These are phyloP conservation scores for Drosophila yakuba DNA, from an alignment of 1,140 invertebrate species.

Conservation along the genomic window DNA sequence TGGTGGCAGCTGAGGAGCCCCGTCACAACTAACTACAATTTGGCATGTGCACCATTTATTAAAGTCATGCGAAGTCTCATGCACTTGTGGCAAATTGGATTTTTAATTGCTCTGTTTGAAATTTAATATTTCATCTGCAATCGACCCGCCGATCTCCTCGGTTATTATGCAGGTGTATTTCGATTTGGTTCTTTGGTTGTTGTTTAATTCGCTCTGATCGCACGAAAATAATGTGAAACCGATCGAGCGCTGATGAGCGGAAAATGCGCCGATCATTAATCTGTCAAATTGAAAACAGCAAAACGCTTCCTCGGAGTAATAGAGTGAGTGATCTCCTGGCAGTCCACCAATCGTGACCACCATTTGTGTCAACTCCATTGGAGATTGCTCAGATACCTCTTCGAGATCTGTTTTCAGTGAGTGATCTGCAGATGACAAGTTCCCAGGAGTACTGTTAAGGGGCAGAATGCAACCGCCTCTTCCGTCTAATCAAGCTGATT, in stretches of 20 bases:
- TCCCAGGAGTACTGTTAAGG: conserved; percentile 36
- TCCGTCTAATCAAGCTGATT: conserved; percentile 40
- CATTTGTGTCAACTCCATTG: conserved; percentile 41
- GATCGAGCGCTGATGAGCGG: conserved; percentile 25
- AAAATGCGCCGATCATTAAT: conserved; percentile 49
- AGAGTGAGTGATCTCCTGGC: conserved; percentile 12
- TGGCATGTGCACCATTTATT: conserved; percentile 82
- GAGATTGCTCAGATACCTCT: neutral
- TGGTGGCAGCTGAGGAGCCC: conserved; percentile 60
- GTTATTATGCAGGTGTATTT: conserved; percentile 49
- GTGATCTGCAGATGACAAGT: conserved; percentile 27
- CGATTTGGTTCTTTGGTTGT: conserved; percentile 5
- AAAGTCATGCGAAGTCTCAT: conserved; percentile 61
- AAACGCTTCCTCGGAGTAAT: conserved; percentile 29
- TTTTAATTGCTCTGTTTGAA: conserved; percentile 70
- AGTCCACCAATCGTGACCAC: conserved; percentile 9
- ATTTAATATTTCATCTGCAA: conserved; percentile 37
- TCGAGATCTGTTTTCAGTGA: conserved; percentile 16
- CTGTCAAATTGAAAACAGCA: conserved; percentile 44
- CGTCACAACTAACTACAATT: conserved; percentile 52
- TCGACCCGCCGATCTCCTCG: conserved; percentile 9
- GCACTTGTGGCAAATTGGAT: conserved; percentile 71
- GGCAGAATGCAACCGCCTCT: conserved; percentile 39
- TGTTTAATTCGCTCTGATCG: conserved; percentile 33
- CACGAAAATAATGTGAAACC: conserved; percentile 12